Base-by-base conservation (phyloP, 92 coral and sea anemone genomes). In the Chrysogorgia sp. region DNA sequence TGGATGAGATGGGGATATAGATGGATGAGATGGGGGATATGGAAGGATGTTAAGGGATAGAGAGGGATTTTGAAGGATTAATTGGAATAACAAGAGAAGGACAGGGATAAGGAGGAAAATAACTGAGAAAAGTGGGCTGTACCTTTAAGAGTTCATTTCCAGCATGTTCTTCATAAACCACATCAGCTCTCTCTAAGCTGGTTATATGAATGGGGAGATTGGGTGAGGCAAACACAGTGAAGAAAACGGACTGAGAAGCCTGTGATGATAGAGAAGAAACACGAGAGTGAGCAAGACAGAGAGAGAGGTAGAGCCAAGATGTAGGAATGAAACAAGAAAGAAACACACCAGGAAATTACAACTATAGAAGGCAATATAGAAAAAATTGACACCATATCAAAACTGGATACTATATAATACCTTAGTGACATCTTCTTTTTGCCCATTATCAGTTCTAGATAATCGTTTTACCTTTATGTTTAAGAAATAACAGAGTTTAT, bases 161-260 rank as follows among this genome's bases (percentile, higher is more conserved):
- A 79, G 86, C 92, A 67, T 87, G 98, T 30, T 87, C 76, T 23
- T 63, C 79, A 82, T 88, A 91, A 21, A 94, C 78, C 86, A 85
- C 84, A 20, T 87, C 92, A 0, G 92, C 98, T 50, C 81, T 86
- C 21, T 65, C 72, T 28, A 84, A 68, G 34, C 81, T 89, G 5
- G 89, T 86, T 48, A 94, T 88, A 52, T 94, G 98, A 62, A 89
- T 60, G 0, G 98, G 98, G 25, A 94, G 83, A 72, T 87, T 92
- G 20, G 98, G 88, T 56, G 98, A 94, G 2, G 97, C 67, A 55
- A 94, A 83, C 35, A 94, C 91, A 1, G 98, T 94, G 75, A 94
- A 94, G 84, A 77, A 94, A 40, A 94, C 77, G 7, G 98, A 94
- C 71, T 85, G 86, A 66, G 86, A 83, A 13, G 97, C 98, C 98